Base-by-base conservation (phyloP, 2,113 vertebrate genomes). In the Microtus montanus region DNA sequence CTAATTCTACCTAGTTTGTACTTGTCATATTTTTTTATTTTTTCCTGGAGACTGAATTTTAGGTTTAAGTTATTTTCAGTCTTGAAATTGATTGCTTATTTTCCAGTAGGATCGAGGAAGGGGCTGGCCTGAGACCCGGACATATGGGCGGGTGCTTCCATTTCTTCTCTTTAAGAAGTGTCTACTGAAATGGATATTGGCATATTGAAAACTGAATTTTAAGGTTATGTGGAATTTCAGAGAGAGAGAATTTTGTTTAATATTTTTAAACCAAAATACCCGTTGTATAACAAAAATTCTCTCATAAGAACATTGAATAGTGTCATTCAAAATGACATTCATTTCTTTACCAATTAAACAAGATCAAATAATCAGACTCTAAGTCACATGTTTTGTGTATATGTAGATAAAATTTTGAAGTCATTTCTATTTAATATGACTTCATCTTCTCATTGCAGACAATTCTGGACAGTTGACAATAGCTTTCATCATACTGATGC, bases 141-240 rank as follows among this genome's bases (percentile, higher is more conserved):
- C 58, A 58, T 20, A 58, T 0, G 58, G 19, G 19, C 19, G 6
- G 58, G 19, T 20, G 58, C 19, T 58, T 58, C 38, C 24, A 12
- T 77, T n/a, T 89, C 66, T 54, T 7, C 22, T 84, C 6, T 75
- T 87, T 54, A 77, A 70, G 66, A 26, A 22, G 63, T 68, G 33
- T 41, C 35, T 79, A 64, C 92, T 97, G 95, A 96, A 97, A 98
- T 84, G 93, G 97, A 97, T 95, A 66, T 96, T 86, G 94, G 97
- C 98, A 44, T 63, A 8, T 63, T 61, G 54, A 6, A 64, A 97
- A 97, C 98, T 98, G 97, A 96, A 94, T 68, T 68, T 68, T 44
- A 86, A 28, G 10, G 20, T 28, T 89, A 54, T 52, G 83, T 66
- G 17, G 41, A 47, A n/a, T 90, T 87, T 71, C 30, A 64, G 61